These are phyloP conservation scores for Gambelia wislizenii DNA, from an alignment of 2,797 vertebrate species.

Conservation along the genomic window DNA sequence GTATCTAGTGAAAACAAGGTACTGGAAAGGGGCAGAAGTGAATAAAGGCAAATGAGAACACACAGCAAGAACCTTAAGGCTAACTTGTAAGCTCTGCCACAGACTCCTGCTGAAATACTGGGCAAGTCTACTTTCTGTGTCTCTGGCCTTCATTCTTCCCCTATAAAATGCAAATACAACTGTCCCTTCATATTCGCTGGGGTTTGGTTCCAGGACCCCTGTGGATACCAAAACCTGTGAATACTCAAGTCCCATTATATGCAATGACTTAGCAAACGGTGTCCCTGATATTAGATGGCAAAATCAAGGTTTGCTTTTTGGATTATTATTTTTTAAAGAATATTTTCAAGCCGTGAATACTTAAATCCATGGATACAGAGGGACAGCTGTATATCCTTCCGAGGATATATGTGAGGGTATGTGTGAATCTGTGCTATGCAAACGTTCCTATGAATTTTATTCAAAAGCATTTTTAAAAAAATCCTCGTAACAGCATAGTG, in stretches of 20 bases:
- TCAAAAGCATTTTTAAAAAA: not conserved
- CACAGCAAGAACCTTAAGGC: not conserved
- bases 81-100: not conserved
- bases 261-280: too few relatives aligned
- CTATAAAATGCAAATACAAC: not conserved
- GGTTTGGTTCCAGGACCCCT: too few relatives aligned
- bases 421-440: not conserved
- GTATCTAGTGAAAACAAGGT: not conserved
- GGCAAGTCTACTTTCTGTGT: not conserved
- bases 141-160: not conserved
- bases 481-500: not conserved
- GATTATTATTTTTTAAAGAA: too few relatives aligned
- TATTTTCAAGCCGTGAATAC: too few relatives aligned
- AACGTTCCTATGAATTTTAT: not conserved
- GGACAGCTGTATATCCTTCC: not conserved
- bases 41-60: not conserved
- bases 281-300: too few relatives aligned
- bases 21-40: not conserved
- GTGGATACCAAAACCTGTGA: too few relatives aligned
- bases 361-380: too few relatives aligned
- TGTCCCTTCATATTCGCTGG: too few relatives aligned
- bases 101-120: not conserved
- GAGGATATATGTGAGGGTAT: not conserved
- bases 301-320: too few relatives aligned
- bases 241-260: too few relatives aligned